These are phyloP conservation scores for Spialia ferax DNA, from an alignment of 2,888 invertebrate genomes.

Conservation along the genomic window DNA sequence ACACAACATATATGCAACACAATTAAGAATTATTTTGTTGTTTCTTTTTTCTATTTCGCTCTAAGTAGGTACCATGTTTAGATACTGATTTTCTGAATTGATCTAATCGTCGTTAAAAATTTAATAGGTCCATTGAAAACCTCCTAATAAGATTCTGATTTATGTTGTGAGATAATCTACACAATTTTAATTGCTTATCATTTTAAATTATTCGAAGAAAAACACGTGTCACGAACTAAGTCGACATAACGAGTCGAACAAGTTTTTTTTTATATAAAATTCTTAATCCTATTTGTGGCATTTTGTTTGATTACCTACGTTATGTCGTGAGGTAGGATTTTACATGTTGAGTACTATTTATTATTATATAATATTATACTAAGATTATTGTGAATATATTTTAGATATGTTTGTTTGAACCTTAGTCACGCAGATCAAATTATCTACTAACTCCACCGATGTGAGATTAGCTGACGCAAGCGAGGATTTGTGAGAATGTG, in stretches of 20 bases:
- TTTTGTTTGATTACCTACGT: slow-evolving; percentile 18
- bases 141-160: background rate
- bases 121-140: background rate
- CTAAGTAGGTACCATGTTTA: too few species aligned
- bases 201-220: slow-evolving; percentile 25
- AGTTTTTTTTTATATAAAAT: slow-evolving; percentile 32
- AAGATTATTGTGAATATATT: background rate
- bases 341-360: slow-evolving; percentile 16
- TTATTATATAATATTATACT: too few species aligned
- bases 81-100: background rate
- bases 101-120: background rate
- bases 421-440: slow-evolving; percentile 21
- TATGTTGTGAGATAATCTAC: background rate
- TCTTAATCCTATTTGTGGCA: slow-evolving; percentile 6
- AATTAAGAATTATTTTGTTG: too few species aligned
- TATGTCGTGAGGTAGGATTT: slow-evolving; percentile 28
- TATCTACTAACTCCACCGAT: slow-evolving; percentile 8
- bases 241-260: slow-evolving; percentile 17
- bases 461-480: background rate
- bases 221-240: slow-evolving; percentile 21
- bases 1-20: too few species aligned
- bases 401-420: background rate
- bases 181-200: slow-evolving; percentile 24
- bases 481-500: background rate
- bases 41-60: too few species aligned